Conservation (phyloP, 1,140 invertebrate genomes). For the Brachionus calyciflorus region DNA sequence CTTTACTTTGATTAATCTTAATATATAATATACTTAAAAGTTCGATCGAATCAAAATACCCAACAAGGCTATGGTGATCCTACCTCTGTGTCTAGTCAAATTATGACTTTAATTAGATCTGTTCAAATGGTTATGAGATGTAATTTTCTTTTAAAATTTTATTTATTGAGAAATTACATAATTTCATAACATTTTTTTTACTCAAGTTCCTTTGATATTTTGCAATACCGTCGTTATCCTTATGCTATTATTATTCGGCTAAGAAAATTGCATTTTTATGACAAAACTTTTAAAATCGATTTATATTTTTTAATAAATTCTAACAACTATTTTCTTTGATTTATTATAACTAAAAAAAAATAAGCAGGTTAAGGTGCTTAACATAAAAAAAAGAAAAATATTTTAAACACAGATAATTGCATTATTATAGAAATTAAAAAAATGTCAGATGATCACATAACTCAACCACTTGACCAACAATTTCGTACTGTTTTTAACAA, state of each 20-base stretch:
- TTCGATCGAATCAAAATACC: background rate
- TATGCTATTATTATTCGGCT: constrained; percentile 32
- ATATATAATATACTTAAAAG: background rate
- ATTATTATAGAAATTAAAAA: background rate
- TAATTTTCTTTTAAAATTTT: background rate
- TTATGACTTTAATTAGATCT: constrained; percentile 45
- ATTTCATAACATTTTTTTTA: constrained; percentile 25
- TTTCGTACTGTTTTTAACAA: constrained; percentile 4
- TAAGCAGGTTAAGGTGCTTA: constrained; percentile 12
- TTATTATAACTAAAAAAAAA: background rate
- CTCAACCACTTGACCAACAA: constrained; percentile 32
- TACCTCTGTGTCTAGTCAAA: background rate
- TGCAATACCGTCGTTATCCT: constrained; percentile 37
- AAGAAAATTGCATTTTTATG: background rate
- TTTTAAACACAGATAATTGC: background rate
- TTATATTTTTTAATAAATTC: constrained; percentile 11
- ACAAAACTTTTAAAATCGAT: background rate
- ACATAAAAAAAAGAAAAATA: background rate
- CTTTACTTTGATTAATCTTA: too few relatives aligned
- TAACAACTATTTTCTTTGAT: background rate
- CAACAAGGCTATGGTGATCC: constrained; percentile 23
- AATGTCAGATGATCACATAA: background rate
- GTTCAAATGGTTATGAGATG: constrained; percentile 47
- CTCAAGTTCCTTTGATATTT: constrained; percentile 46
- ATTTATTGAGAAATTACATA: background rate